These are phyloP conservation scores for Tetramorium alpestre DNA, from an alignment of 1,140 invertebrate genomes.

Conservation along the genomic window DNA sequence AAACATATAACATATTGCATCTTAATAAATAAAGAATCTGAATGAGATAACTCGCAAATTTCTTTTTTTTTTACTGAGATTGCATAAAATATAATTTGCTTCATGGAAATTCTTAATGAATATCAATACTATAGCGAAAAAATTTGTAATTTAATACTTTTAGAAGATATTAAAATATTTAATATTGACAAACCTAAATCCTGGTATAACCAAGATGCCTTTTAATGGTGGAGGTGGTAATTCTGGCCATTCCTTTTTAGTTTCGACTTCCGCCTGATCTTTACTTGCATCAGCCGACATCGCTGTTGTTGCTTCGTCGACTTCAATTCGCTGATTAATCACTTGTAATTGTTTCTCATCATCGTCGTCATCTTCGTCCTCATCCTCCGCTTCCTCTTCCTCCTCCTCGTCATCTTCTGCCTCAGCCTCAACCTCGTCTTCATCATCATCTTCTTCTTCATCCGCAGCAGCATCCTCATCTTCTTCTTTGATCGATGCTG, in stretches of 20 bases:
- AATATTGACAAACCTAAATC: constrained; percentile 82
- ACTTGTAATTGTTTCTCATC: constrained; percentile 67
- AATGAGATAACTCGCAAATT: constrained; percentile 1
- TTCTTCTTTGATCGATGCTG: neutral
- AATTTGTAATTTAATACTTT: neutral
- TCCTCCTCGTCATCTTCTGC: constrained; percentile 71
- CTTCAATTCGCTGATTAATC: constrained; percentile 73
- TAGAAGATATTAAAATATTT: constrained; percentile 1
- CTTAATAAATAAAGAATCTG: neutral
- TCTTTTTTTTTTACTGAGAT: neutral
- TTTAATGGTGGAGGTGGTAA: constrained; percentile 81
- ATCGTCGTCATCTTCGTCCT: constrained; percentile 75
- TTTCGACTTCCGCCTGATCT: constrained; percentile 50
- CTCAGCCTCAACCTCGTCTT: constrained; percentile 73
- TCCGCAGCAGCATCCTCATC: constrained; percentile 52
- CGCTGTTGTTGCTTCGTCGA: constrained; percentile 44
- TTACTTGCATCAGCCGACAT: constrained; percentile 27
- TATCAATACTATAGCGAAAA: neutral
- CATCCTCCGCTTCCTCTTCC: constrained; percentile 68
- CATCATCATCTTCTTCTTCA: constrained; percentile 72
- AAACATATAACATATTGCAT: constrained; percentile 15
- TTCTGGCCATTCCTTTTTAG: constrained; percentile 60
- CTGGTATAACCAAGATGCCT: constrained; percentile 85
- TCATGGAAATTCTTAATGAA: neutral
- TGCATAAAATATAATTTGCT: neutral